These are phyloP conservation scores for Corbicula japonica DNA, from an alignment of 2,888 invertebrate species.

Conservation along the genomic window DNA sequence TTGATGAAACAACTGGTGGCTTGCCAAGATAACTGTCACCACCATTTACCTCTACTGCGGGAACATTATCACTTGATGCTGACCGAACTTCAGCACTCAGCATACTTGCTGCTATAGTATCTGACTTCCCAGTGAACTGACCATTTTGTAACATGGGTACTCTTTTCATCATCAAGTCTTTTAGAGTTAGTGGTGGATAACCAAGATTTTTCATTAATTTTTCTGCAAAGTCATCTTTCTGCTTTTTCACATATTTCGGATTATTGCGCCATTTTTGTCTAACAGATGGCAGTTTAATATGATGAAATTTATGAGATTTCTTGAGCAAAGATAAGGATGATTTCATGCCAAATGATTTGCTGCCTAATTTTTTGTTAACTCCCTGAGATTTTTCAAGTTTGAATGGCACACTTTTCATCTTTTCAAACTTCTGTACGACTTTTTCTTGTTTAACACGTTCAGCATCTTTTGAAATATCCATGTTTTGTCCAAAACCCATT, in stretches of 20 bases:
- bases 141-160: conserved; percentile 38
- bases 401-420: conserved; percentile 14
- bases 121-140: conserved; percentile 24
- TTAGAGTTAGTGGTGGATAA: conserved; percentile 43
- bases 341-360: conserved; percentile 44
- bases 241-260: conserved; percentile 17
- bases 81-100: conserved; percentile 34
- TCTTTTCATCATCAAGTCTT: conserved; percentile 46
- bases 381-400: conserved; percentile 30
- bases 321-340: conserved; percentile 48
- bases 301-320: conserved; percentile 45
- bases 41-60: conserved; percentile 8
- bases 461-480: too few relatives aligned
- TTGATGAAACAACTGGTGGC: too few relatives aligned
- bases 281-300: conserved; percentile 26
- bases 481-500: too few relatives aligned
- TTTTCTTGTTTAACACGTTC: too few relatives aligned
- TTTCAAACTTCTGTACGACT: too few relatives aligned
- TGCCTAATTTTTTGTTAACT: conserved; percentile 34
- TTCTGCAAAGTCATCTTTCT: conserved; percentile 51
- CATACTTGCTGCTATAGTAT: conserved; percentile 22
- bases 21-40: too few relatives aligned
- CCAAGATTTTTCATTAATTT: conserved; percentile 59
- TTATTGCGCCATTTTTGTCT: conserved; percentile 40
- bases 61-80: conserved; percentile 30